These are phyloP conservation scores for Podarcis lilfordi DNA, from an alignment of 2,797 vertebrate species.

Conservation along the genomic window DNA sequence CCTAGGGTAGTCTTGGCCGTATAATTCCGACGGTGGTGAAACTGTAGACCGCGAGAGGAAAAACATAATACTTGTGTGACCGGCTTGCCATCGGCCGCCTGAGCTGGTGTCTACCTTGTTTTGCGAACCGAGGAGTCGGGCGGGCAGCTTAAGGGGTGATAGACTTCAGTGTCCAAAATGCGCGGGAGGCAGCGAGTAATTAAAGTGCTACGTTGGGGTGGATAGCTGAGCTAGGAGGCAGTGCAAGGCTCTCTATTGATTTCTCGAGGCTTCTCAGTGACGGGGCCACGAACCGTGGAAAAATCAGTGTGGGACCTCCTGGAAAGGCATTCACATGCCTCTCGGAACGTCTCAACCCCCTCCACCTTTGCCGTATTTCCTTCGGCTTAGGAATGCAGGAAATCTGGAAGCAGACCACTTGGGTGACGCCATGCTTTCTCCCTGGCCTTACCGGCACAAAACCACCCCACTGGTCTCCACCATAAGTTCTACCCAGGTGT, in stretches of 20 bases:
- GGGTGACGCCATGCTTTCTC: no score
- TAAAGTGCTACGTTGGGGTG: conserved; percentile 57
- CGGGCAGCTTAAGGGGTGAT: conserved; percentile 78
- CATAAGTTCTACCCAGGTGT: no score
- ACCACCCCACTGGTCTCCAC: background rate
- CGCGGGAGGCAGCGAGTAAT: conserved; percentile 74
- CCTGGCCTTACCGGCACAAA: background rate
- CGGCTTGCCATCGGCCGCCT: conserved; percentile 86
- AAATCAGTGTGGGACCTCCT: conserved; percentile 2
- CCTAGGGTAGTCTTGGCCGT: conserved; percentile 64
- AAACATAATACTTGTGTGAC: conserved; percentile 99
- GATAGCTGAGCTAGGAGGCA: conserved; percentile 47
- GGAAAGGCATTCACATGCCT: conserved; percentile 13
- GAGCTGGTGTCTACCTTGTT: conserved; percentile 82
- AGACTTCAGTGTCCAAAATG: conserved; percentile 63
- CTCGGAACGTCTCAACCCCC: background rate
- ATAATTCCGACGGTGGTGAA: conserved; percentile 85
- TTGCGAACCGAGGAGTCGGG: conserved; percentile 83
- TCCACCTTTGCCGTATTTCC: conserved; percentile 11
- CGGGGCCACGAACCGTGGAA: conserved; percentile 44
- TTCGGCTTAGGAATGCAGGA: background rate
- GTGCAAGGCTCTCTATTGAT: conserved; percentile 45
- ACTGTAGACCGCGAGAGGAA: conserved; percentile 93
- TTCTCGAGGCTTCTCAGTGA: conserved; percentile 45
- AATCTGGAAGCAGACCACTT: no score